Percentiles rank a stretch among this genome's conserved stretches.
Conservation (phyloP, 2,888 invertebrate genomes). For the Stomorhina lunata region DNA sequence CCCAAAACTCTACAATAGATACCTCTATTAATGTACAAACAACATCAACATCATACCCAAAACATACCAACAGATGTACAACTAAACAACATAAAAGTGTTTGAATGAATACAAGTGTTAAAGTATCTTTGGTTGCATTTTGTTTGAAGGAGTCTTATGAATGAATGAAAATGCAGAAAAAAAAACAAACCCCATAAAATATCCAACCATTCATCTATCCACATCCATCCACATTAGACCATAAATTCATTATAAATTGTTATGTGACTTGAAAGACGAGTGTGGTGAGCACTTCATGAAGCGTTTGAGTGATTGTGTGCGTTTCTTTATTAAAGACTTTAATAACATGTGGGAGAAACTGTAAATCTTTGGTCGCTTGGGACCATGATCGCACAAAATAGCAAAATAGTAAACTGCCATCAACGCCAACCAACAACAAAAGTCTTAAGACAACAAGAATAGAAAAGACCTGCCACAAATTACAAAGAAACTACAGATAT, state of each 20-base stretch:
- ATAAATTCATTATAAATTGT: slow-evolving; percentile 25
- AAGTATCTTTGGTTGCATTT: background rate
- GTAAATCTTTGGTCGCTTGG: slow-evolving; percentile 37
- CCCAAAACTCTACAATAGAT: no score
- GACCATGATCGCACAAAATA: slow-evolving; percentile 17
- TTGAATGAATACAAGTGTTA: background rate
- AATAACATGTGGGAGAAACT: slow-evolving; percentile 53
- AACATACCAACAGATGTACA: no score
- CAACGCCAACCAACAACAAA: background rate
- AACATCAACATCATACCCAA: no score
- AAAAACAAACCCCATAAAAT: slow-evolving; percentile 16
- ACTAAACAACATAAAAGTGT: no score
- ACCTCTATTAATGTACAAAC: no score
- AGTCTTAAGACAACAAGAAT: background rate
- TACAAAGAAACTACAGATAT: no score
- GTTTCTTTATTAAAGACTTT: background rate
- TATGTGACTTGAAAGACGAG: background rate
- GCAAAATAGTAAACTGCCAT: background rate
- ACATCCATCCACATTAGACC: background rate
- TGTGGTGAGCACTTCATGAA: background rate
- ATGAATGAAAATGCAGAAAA: no score
- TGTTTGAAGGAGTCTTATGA: background rate
- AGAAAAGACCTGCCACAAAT: slow-evolving; percentile 20
- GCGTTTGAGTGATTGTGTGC: background rate
- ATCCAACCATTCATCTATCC: background rate